phyloP scores from a whole-genome alignment of 1,140 invertebrate species.

The Lasaia peninsularis region DNA sequence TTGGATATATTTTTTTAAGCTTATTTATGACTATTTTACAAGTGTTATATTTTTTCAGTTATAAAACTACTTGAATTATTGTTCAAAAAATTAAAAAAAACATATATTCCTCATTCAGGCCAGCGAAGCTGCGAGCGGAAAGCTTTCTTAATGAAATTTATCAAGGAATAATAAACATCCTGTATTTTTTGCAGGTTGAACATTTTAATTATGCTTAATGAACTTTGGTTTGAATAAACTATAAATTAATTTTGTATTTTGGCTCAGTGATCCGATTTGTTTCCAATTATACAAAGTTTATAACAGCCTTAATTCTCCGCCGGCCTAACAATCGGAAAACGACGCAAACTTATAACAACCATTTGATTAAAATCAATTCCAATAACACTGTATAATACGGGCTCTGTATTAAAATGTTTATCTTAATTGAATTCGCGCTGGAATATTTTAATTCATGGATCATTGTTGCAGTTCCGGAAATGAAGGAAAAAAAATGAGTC shows the following conservation, averaged over 20 bases:
- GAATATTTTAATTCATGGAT: background rate
- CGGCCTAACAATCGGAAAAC: conserved; percentile 4
- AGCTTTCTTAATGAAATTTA: too few species aligned
- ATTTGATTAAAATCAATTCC: conserved; percentile 10
- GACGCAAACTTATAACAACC: conserved; percentile 11
- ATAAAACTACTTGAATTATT: too few species aligned
- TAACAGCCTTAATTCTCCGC: conserved; percentile 1
- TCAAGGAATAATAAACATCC: background rate
- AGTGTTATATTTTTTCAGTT: too few species aligned
- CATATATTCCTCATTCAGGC: too few species aligned
- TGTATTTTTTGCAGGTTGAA: background rate
- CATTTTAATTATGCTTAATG: background rate
- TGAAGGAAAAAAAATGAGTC: too few species aligned
- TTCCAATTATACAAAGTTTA: conserved; percentile 12
- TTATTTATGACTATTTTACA: too few species aligned
- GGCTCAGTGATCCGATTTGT: conserved; percentile 7
- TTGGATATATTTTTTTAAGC: too few species aligned
- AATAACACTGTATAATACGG: conserved; percentile 8
- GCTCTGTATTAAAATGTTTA: conserved; percentile 11
- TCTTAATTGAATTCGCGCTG: conserved; percentile 3
- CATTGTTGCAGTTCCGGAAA: too few species aligned
- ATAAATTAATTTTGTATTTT: conserved; percentile 5
- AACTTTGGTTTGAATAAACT: background rate
- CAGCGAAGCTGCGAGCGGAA: too few species aligned
- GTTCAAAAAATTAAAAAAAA: too few species aligned